Evolutionary conservation across 2,888 invertebrate species (phyloP).

Genomic region (Clepsis dumicolana): DNA sequence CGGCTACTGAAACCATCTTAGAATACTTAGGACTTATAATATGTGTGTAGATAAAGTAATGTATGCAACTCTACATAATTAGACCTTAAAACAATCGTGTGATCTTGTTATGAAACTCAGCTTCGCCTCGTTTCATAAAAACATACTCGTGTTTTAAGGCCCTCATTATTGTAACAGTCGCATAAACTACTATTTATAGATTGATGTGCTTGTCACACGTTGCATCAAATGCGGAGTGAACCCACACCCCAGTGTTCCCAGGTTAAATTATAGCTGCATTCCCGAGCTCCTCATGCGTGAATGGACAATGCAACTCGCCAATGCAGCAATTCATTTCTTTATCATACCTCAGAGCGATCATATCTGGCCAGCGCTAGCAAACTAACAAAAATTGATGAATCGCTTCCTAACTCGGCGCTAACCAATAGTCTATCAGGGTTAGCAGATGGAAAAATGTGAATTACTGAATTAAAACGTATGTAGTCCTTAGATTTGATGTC

Average conservation of each 20-base stretch:
- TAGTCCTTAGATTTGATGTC: too few species aligned
- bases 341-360: constrained; percentile 46
- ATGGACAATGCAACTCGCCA: constrained; percentile 52
- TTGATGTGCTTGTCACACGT: constrained; percentile 4
- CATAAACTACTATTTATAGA: background rate
- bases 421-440: constrained; percentile 31
- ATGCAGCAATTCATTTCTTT: constrained; percentile 41
- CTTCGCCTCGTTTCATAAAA: too few species aligned
- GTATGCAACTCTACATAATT: too few species aligned
- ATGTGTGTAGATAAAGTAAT: too few species aligned
- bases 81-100: too few species aligned
- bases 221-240: background rate
- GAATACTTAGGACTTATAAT: too few species aligned
- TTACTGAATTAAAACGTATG: background rate
- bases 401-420: constrained; percentile 53
- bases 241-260: background rate
- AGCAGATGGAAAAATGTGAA: background rate
- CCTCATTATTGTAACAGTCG: too few species aligned
- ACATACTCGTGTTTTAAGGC: too few species aligned
- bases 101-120: too few species aligned
- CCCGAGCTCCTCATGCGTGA: constrained; percentile 51
- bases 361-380: constrained; percentile 56
- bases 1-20: too few species aligned
- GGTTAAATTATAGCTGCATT: constrained; percentile 32
- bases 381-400: constrained; percentile 71